phyloP scores from a whole-genome alignment of 2,113 vertebrate species.

The Chlamydotis undulata region DNA sequence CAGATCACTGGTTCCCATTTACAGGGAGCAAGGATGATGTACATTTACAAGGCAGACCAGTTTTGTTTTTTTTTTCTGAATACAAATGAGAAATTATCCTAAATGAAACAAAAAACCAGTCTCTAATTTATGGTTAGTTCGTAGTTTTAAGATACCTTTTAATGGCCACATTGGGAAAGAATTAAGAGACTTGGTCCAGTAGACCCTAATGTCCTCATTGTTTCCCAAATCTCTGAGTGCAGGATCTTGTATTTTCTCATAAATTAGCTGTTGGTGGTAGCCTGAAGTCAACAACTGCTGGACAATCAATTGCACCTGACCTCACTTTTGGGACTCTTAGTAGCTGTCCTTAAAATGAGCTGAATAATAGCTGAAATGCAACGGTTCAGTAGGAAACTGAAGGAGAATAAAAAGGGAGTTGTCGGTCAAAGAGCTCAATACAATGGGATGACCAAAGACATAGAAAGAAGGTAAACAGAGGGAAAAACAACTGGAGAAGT shows the following conservation, averaged over 20 bases:
- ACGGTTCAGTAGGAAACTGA: neutral
- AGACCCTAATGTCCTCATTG: neutral
- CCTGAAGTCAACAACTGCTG: neutral
- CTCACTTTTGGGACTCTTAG: neutral
- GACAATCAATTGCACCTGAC: neutral
- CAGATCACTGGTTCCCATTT: neutral
- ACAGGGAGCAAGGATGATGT: neutral
- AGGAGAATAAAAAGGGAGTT: neutral
- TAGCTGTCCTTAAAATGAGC: neutral
- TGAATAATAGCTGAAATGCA: neutral
- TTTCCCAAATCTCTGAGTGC: neutral
- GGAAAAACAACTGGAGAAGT: neutral
- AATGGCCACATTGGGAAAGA: neutral
- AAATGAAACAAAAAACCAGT: neutral
- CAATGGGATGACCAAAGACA: neutral
- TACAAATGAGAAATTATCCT: neutral
- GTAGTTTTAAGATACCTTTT: neutral
- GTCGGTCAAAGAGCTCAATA: neutral
- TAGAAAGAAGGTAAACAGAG: neutral
- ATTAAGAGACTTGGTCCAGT: neutral
- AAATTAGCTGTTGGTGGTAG: neutral
- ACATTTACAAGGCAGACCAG: neutral
- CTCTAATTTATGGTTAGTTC: neutral
- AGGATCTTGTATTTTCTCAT: neutral
- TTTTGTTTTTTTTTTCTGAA: neutral